A percentile compares a stretch with the other conserved stretches of the same genome.
These are phyloP conservation scores for Umimayanthus chanpuru DNA, from an alignment of 92 coral and sea anemone species.

Conservation along the genomic window DNA sequence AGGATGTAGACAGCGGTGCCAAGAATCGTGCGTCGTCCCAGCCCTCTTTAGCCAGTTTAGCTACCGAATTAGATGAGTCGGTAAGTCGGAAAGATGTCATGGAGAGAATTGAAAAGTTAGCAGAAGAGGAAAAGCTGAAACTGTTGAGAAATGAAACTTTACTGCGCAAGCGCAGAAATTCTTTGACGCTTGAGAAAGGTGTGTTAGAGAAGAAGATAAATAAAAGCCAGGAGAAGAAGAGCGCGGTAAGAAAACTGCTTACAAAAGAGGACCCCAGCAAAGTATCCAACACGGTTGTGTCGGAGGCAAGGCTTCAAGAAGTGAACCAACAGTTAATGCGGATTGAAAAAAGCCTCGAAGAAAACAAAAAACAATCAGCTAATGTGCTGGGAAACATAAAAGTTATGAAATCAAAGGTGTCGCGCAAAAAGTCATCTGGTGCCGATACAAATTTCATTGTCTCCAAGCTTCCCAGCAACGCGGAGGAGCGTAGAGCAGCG, in stretches of 20 bases:
- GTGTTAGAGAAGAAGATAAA: conserved; percentile 78
- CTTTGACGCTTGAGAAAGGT: conserved; percentile 83
- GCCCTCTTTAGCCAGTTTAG: conserved; percentile 19
- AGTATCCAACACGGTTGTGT: conserved; percentile 48
- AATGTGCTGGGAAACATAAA: conserved; percentile 73
- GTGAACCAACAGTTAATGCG: conserved; percentile 70
- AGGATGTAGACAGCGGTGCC: conserved; percentile 36
- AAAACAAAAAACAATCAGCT: conserved; percentile 71
- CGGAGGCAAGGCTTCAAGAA: conserved; percentile 71
- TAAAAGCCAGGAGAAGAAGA: conserved; percentile 74
- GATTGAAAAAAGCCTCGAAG: conserved; percentile 73
- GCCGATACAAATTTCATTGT: conserved; percentile 14
- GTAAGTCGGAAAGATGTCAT: conserved; percentile 63
- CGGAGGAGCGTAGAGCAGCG: conserved; percentile 59
- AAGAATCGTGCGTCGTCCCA: conserved; percentile 17
- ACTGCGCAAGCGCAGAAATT: conserved; percentile 88
- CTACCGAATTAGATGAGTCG: conserved; percentile 44
- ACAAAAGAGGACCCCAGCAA: conserved; percentile 73
- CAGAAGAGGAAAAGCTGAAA: conserved; percentile 86
- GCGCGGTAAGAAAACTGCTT: conserved; percentile 74
- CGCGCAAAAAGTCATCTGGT: conserved; percentile 49
- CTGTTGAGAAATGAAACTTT: conserved; percentile 83
- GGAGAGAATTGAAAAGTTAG: conserved; percentile 74
- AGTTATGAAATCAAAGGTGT: conserved; percentile 65
- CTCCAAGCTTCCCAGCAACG: conserved; percentile 19